Conservation (phyloP, 2,888 invertebrate genomes). For the Tiliacea citrago region DNA sequence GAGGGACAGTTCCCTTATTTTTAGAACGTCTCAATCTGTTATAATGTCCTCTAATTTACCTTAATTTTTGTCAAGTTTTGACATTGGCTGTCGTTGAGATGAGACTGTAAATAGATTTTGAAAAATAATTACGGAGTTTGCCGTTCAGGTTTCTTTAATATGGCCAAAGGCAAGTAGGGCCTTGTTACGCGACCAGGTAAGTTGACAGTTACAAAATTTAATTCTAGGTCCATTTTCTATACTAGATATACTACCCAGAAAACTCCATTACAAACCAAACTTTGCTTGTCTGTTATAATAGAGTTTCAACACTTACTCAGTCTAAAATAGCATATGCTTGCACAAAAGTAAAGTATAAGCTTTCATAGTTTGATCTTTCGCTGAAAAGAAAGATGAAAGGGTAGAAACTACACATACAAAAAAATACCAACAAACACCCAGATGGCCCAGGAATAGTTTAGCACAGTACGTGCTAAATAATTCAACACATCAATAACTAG, state of each 20-base stretch:
- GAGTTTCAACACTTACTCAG: background rate
- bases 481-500: conserved; percentile 70
- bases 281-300: background rate
- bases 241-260: too few relatives aligned
- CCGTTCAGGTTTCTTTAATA: background rate
- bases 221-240: background rate
- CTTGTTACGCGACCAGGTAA: too few relatives aligned
- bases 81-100: background rate
- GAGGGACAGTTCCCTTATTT: too few relatives aligned
- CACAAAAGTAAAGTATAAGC: background rate
- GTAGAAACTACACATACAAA: background rate
- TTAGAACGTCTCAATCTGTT: background rate
- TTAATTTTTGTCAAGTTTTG: background rate
- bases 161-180: too few relatives aligned
- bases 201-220: background rate
- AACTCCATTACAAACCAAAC: background rate
- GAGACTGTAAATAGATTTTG: background rate
- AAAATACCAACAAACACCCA: background rate
- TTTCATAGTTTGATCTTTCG: background rate
- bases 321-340: background rate
- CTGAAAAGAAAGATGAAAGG: background rate
- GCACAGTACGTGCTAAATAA: conserved; percentile 64
- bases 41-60: background rate
- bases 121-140: background rate
- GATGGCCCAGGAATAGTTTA: conserved; percentile 37